Evolutionary conservation across 2,888 invertebrate species (phyloP), one percentile per base, ranked within the genome.

Genomic region (Drosophila hamatofila): DNA sequence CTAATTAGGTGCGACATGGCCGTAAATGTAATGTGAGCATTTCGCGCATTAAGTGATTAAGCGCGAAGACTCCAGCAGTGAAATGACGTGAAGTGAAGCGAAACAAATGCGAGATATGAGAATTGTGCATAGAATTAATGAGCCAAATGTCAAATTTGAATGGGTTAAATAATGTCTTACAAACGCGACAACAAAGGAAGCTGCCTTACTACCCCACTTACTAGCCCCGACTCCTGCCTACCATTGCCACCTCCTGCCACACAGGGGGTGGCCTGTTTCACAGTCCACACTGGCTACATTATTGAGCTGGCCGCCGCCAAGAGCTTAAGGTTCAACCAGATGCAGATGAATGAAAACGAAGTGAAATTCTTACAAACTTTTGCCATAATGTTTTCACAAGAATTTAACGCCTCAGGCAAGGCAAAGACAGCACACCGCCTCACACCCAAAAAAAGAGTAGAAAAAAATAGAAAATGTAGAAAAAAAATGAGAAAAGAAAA

Each of bases 1-100:
- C 80, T 77, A 84, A 83, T 83, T 83, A 77, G 74, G 65, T 73
- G 84, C 63, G 73, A 80, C 76, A 75, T 73, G 78, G 75, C 75
- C 58, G 61, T 83, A 75, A 80, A 77, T 61, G 71, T 72, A 52
- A 69, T 52, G 51, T 58, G 63, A 67, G 23, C 64, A 60, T 30
- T 51, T 67, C 33, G 16, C 48, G 33, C 62, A 58, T 75, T 75
- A 78, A 76, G 71, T 72, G 78, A 80, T 77, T 74, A 71, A 58
- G 55, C 35, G 56, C 30, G 16, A 21, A 11, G 52, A 44, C 35
- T 37, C n/a, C 3, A 5, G 23, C 52, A 44, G 55, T 66, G 66
- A 66, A 75, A 52, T 71, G 59, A 30, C 41, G 63, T 65, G 74
- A 33, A 69, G 51, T 61, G 75, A 71, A 63, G 54, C 61, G 71